A percentile compares a stretch with the other conserved stretches of the same genome.
phyloP scores from a whole-genome alignment of 2,113 vertebrate species.

The Syngnathus scovelli region DNA sequence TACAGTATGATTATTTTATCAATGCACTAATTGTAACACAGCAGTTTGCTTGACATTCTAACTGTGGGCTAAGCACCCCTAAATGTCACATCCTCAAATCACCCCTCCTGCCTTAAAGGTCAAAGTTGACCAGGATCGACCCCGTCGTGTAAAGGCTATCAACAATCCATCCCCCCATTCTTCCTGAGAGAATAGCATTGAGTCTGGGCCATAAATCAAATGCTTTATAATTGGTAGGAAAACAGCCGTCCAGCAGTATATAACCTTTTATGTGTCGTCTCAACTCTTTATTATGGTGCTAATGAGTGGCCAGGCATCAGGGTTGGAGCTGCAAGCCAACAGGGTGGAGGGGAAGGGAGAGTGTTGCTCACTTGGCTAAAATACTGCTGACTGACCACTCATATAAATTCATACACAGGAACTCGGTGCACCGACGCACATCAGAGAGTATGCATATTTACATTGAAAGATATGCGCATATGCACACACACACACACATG shows the following conservation, averaged over 20 bases:
- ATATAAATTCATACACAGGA: slow-evolving; percentile 16
- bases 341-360: slow-evolving; percentile 1
- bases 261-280: slow-evolving; percentile 76
- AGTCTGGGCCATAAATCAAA: slow-evolving; percentile 67
- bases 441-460: slow-evolving; percentile 15
- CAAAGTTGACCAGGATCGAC: slow-evolving; percentile 57
- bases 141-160: slow-evolving; percentile 48
- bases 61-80: slow-evolving; percentile 22
- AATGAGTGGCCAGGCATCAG: slow-evolving; percentile 67
- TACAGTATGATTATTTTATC: not conserved
- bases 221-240: slow-evolving; percentile 72
- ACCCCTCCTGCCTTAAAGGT: slow-evolving; percentile 40
- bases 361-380: slow-evolving; percentile 34
- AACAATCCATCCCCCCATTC: slow-evolving; percentile 55
- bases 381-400: slow-evolving; percentile 26
- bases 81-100: slow-evolving; percentile 48
- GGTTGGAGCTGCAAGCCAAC: slow-evolving; percentile 41
- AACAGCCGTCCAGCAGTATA: slow-evolving; percentile 73
- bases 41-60: not conserved
- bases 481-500: slow-evolving; percentile 35
- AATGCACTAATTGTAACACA: not conserved
- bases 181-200: slow-evolving; percentile 55
- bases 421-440: slow-evolving; percentile 16
- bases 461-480: slow-evolving; percentile 39
- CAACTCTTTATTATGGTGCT: slow-evolving; percentile 73